phyloP scores from a whole-genome alignment of 92 coral and sea anemone species.

The Phenganax subtilis region DNA sequence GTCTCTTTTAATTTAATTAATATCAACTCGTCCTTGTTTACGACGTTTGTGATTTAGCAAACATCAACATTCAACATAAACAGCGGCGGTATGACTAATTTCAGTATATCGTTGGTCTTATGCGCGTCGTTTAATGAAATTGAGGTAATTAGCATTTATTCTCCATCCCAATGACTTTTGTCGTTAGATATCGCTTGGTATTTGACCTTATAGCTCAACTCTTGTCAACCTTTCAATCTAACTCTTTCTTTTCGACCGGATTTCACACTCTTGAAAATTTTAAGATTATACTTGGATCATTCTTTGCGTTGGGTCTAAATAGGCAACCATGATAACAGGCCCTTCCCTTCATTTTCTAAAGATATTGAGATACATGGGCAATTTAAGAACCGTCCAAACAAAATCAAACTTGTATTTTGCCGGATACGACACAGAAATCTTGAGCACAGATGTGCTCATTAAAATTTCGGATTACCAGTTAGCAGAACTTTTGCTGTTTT shows the following conservation, averaged over 20 bases:
- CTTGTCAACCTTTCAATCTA: slow-evolving; percentile 34
- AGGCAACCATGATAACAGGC: no score
- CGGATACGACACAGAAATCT: slow-evolving; percentile 1
- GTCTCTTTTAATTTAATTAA: neutral
- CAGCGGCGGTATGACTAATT: neutral
- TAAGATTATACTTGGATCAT: slow-evolving; percentile 19
- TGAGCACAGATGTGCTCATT: neutral
- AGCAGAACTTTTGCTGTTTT: neutral
- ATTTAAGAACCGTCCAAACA: neutral
- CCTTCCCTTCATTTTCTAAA: neutral
- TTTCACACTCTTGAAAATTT: slow-evolving; percentile 41
- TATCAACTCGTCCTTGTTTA: slow-evolving; percentile 10
- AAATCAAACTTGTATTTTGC: neutral
- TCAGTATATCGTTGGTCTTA: neutral
- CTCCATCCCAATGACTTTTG: neutral
- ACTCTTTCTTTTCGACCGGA: slow-evolving; percentile 28
- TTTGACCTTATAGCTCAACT: slow-evolving; percentile 23
- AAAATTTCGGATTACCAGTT: neutral
- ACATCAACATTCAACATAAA: slow-evolving; percentile 5
- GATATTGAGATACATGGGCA: neutral
- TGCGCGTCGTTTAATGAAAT: slow-evolving; percentile 4
- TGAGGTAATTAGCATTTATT: slow-evolving; percentile 6
- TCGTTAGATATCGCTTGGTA: neutral
- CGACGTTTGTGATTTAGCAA: slow-evolving; percentile 13
- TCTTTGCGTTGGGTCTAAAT: slow-evolving; percentile 26